phyloP scores from a whole-genome alignment of 2,888 invertebrate genomes.

The Graphium colonna region DNA sequence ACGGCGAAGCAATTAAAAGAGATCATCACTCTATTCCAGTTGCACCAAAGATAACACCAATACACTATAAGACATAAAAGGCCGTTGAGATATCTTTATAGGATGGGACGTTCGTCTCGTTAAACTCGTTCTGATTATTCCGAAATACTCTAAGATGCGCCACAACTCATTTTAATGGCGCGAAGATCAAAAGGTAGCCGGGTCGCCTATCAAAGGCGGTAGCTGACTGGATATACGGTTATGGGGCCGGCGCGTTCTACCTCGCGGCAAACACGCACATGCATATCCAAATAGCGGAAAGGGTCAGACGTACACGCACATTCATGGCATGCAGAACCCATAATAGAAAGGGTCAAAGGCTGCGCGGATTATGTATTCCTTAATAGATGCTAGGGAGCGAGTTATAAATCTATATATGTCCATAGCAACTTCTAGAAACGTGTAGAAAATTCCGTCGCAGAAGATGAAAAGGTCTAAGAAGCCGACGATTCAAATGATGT shows the following conservation, averaged over 20 bases:
- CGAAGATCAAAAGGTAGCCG: not conserved
- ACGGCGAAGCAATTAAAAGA: not conserved
- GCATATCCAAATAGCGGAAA: not conserved
- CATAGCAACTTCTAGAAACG: too few relatives aligned
- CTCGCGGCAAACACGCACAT: not conserved
- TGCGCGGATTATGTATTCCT: not conserved
- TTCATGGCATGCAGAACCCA: too few relatives aligned
- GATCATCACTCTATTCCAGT: not conserved
- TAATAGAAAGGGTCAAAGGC: not conserved
- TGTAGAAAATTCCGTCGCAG: too few relatives aligned
- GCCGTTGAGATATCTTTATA: not conserved
- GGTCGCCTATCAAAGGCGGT: not conserved
- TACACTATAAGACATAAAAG: not conserved
- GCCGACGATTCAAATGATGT: too few relatives aligned
- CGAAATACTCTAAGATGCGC: not conserved
- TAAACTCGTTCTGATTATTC: not conserved
- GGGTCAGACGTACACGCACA: not conserved
- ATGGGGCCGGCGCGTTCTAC: not conserved
- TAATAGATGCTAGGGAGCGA: not conserved
- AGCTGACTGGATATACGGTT: not conserved
- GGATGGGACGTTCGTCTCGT: not conserved
- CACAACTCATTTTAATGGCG: not conserved
- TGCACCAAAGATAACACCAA: not conserved
- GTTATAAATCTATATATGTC: too few relatives aligned
- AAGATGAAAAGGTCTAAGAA: too few relatives aligned